These are phyloP conservation scores for Artibeus lituratus DNA, from an alignment of 2,797 vertebrate genomes.

Conservation along the genomic window DNA sequence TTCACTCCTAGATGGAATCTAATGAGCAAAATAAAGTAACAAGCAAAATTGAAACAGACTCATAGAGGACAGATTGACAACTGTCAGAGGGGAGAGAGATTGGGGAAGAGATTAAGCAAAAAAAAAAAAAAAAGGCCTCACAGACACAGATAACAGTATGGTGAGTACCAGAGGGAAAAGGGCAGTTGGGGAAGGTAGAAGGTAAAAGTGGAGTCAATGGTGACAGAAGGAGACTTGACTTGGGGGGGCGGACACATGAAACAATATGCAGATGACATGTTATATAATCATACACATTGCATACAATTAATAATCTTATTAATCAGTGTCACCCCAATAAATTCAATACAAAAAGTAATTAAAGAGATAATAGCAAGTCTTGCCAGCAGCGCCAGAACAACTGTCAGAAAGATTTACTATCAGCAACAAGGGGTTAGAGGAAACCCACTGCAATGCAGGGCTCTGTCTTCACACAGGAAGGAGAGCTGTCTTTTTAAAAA, in stretches of 20 bases:
- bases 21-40: neutral
- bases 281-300: neutral
- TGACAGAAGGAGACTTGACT: neutral
- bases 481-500: slow-evolving; percentile 34
- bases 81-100: neutral
- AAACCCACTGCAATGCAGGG: slow-evolving; percentile 50
- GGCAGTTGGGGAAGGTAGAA: too few relatives aligned
- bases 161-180: neutral
- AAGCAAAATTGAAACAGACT: neutral
- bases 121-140: neutral
- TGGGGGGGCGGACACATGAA: neutral
- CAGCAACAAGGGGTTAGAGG: slow-evolving; percentile 62
- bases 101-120: neutral
- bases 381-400: slow-evolving; percentile 70
- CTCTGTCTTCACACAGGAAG: slow-evolving; percentile 53
- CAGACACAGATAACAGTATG: neutral
- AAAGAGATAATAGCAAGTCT: slow-evolving; percentile 69
- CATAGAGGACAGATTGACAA: neutral
- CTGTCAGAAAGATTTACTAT: slow-evolving; percentile 70
- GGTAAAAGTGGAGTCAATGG: neutral
- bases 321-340: neutral
- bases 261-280: neutral
- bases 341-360: slow-evolving; percentile 1
- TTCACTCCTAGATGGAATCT: neutral
- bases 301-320: neutral